Evolutionary conservation across 1,140 invertebrate genomes (phyloP).

Genomic region (Telenomus remus): DNA sequence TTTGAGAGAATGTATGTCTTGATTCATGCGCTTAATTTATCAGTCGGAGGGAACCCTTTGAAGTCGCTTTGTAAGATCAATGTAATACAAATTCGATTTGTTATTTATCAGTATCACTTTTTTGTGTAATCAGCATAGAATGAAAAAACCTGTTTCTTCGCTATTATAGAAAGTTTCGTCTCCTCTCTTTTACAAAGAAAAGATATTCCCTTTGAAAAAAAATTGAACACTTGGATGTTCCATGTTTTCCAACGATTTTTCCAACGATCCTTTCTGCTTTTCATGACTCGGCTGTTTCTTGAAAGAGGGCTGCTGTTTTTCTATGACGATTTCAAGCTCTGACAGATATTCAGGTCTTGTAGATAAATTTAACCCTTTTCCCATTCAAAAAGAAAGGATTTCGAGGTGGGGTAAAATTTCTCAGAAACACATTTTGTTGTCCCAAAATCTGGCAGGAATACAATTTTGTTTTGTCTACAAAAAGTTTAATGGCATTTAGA

Average conservation of each 20-base stretch:
- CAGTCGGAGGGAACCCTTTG: neutral
- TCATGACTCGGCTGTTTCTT: neutral
- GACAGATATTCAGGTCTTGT: neutral
- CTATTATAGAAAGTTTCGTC: too few relatives aligned
- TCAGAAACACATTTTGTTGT: neutral
- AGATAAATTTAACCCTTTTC: constrained; percentile 1
- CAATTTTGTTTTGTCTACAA: neutral
- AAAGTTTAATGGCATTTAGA: neutral
- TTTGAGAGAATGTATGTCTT: neutral
- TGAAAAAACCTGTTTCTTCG: too few relatives aligned
- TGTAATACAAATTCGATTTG: too few relatives aligned
- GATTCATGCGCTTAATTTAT: neutral
- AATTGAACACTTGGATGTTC: neutral
- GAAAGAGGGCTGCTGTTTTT: neutral
- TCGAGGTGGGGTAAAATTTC: constrained; percentile 2
- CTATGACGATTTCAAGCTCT: neutral
- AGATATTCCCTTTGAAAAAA: neutral
- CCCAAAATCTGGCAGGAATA: neutral
- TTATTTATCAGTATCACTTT: too few relatives aligned
- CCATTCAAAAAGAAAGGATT: neutral
- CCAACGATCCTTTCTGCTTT: neutral
- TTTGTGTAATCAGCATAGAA: too few relatives aligned
- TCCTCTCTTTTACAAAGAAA: too few relatives aligned
- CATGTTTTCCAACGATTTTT: neutral
- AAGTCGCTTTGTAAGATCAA: too few relatives aligned